A percentile compares a stretch with the other conserved stretches of the same genome.
These are phyloP conservation scores for Holacanthella duospinosa DNA, from an alignment of 2,888 invertebrate species.

Conservation along the genomic window DNA sequence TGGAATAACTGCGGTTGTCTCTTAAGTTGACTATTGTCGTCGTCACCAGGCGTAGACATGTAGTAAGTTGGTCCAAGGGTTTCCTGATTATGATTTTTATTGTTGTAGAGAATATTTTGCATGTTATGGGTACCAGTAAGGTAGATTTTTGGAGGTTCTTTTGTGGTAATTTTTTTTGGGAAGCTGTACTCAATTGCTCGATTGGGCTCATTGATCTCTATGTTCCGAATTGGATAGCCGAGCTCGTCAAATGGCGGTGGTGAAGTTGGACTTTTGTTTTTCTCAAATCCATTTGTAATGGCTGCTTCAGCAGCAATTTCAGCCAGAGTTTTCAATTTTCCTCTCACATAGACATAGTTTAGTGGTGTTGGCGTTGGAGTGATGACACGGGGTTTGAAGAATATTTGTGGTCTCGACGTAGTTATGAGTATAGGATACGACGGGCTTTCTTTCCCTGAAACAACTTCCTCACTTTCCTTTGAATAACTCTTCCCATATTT, in stretches of 20 bases:
- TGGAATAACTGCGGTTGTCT: background rate
- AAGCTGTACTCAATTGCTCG: no score
- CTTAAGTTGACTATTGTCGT: no score
- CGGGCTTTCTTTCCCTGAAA: background rate
- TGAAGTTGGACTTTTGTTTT: slow-evolving; percentile 25
- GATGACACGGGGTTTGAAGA: background rate
- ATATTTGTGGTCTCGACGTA: background rate
- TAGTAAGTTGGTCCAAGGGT: background rate
- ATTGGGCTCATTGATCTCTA: no score
- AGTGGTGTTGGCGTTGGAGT: slow-evolving; percentile 29
- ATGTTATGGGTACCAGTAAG: background rate
- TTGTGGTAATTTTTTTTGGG: no score
- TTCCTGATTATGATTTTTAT: background rate
- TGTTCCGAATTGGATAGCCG: slow-evolving; percentile 36
- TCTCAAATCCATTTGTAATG: slow-evolving; percentile 17
- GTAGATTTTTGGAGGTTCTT: no score
- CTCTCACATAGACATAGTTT: slow-evolving; percentile 36
- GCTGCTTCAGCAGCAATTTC: slow-evolving; percentile 30
- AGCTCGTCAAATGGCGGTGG: slow-evolving; percentile 33
- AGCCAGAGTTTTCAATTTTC: slow-evolving; percentile 31
- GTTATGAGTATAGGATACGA: no score
- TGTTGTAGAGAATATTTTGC: background rate
- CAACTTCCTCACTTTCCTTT: background rate
- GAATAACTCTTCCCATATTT: slow-evolving; percentile 12
- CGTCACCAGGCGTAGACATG: no score